Evolutionary conservation across 2,888 invertebrate species (phyloP), one percentile per base, ranked within the genome.

Genomic region (Drosophila pseudotalamancana): DNA sequence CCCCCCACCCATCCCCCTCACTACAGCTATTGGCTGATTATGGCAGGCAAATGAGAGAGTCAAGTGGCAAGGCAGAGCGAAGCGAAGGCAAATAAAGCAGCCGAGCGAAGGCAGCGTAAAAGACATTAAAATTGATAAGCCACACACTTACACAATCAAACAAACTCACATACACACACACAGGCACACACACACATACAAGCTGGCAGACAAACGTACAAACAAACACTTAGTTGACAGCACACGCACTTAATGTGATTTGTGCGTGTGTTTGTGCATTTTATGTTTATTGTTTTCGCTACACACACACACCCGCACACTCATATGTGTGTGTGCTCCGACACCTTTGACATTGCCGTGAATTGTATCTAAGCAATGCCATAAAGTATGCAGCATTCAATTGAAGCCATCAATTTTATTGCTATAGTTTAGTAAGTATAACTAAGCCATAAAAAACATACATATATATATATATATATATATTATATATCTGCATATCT

Each of bases 221-320:
- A 27, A 37, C 27, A 27, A 21, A 16, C n/a, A 27, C 35, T 25
- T 19, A 19, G 18, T 18, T 4, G 32, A 9, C 34, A 48, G 19
- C 19, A 37, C 48, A 18, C 49, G 18, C 42, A 60, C 35, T 37
- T 29, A 37, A 49, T 46, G 53, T 40, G 37, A 49, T 48, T 32
- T 56, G 56, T 55, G 66, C 32, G 40, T 69, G 56, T 74, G 34
- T 67, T 49, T 79, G 72, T 65, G 66, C 45, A 67, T 77, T 82
- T 80, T 82, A 79, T 68, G 79, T 74, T 79, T 82, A 79, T 80
- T 82, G 72, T 82, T 79, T 82, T 66, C 59, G 14, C 50, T 53
- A 64, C 56, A 55, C 43, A 34, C 43, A 37, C 46, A 54, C 23
- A 42, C 16, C 48, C 27, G 31, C 18, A 16, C 11, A 25, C 6